Conservation (phyloP, 2,797 vertebrate species). For the Gallirallus australis region DNA sequence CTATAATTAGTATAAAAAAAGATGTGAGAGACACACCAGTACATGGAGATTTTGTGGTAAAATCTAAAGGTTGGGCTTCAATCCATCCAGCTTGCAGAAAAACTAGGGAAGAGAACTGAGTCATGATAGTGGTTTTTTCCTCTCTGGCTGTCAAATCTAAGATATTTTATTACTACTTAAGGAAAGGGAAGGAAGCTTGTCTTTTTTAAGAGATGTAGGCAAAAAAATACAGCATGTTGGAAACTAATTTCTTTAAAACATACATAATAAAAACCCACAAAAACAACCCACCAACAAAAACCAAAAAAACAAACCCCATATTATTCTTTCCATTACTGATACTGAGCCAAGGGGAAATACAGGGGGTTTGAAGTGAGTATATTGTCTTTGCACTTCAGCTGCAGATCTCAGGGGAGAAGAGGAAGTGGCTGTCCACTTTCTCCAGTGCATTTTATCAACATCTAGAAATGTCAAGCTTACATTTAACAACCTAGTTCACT, state of each 20-base stretch:
- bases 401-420: not conserved
- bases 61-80: not conserved
- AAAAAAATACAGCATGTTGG: not conserved
- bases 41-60: not conserved
- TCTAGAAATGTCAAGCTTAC: not conserved
- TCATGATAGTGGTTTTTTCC: not conserved
- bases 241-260: not conserved
- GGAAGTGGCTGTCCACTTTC: not conserved
- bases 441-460: not conserved
- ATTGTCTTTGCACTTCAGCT: not conserved
- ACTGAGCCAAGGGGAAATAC: not conserved
- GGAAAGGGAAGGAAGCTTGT: not conserved
- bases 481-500: not conserved
- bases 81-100: not conserved
- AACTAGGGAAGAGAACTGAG: not conserved
- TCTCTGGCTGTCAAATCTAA: not conserved
- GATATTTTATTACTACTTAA: not conserved
- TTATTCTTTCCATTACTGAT: not conserved
- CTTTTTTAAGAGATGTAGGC: not conserved
- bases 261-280: not conserved
- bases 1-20: not conserved
- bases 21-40: not conserved
- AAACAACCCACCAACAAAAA: not conserved
- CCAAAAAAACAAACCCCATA: too few relatives aligned
- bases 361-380: not conserved